These are phyloP conservation scores for Bombylius discolor DNA, from an alignment of 2,888 invertebrate genomes.

Conservation along the genomic window DNA sequence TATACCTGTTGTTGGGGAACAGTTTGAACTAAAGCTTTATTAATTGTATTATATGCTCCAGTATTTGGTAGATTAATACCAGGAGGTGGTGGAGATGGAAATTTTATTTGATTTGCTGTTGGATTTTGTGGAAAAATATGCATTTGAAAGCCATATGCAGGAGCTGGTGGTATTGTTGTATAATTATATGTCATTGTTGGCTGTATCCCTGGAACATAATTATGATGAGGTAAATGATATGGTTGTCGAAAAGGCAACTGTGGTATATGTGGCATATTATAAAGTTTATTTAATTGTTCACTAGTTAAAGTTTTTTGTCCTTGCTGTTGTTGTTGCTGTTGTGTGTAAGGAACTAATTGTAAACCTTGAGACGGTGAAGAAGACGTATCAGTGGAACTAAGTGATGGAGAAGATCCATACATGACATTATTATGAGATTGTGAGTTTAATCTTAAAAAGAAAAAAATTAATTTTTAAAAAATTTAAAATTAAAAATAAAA, in stretches of 20 bases:
- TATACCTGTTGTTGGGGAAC: too few relatives aligned
- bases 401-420: constrained; percentile 16
- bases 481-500: background rate
- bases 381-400: constrained; percentile 7
- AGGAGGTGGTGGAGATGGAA: background rate
- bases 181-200: constrained; percentile 12
- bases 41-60: background rate
- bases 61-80: constrained; percentile 2
- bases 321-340: constrained; percentile 15
- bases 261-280: constrained; percentile 27
- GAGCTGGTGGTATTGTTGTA: constrained; percentile 20
- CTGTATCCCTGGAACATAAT: constrained; percentile 2
- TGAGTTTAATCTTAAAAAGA: constrained; percentile 7
- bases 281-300: constrained; percentile 31
- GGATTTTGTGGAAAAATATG: constrained; percentile 10
- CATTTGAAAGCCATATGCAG: constrained; percentile 23
- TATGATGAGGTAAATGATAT: background rate
- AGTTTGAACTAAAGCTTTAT: too few relatives aligned
- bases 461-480: background rate
- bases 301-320: constrained; percentile 30
- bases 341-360: constrained; percentile 19
- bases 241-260: constrained; percentile 6
- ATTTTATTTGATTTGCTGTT: background rate
- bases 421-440: constrained; percentile 21
- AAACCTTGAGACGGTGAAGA: constrained; percentile 14